These are phyloP conservation scores for Periplaneta americana DNA, from an alignment of 1,140 invertebrate species.

Conservation along the genomic window DNA sequence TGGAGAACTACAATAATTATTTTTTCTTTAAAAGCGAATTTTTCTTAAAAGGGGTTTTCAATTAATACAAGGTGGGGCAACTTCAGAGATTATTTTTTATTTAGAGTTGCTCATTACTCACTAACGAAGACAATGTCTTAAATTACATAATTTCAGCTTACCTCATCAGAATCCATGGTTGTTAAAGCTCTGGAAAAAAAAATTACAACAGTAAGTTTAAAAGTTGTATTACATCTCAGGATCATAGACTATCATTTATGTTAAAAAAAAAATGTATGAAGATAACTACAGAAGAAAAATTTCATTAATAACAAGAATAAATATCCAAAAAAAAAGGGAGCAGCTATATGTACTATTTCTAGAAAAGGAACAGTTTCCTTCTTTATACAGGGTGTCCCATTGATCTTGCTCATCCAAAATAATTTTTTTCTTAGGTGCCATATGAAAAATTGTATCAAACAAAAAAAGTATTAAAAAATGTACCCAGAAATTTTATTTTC, in stretches of 20 bases:
- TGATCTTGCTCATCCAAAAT: background rate
- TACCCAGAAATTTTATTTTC: background rate
- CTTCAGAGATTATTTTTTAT: background rate
- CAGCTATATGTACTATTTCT: background rate
- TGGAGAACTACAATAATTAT: background rate
- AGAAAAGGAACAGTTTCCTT: background rate
- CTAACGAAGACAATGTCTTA: constrained; percentile 12
- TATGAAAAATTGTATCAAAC: background rate
- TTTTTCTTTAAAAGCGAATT: background rate
- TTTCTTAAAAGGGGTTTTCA: background rate
- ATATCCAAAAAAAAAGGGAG: background rate
- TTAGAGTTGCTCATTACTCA: constrained; percentile 5
- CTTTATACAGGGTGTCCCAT: background rate
- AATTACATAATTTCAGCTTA: constrained; percentile 25
- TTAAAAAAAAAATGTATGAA: background rate
- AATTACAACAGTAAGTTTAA: constrained; percentile 20
- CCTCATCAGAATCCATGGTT: constrained; percentile 81
- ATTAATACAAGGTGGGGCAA: background rate
- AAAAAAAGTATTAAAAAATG: background rate
- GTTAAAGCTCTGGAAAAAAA: constrained; percentile 56
- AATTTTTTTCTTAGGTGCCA: too few relatives aligned
- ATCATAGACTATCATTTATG: background rate
- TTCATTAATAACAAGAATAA: background rate
- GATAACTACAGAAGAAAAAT: background rate
- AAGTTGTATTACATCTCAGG: constrained; percentile 3